phyloP scores from a whole-genome alignment of 1,140 invertebrate species.

The Ceratitis capitata region DNA sequence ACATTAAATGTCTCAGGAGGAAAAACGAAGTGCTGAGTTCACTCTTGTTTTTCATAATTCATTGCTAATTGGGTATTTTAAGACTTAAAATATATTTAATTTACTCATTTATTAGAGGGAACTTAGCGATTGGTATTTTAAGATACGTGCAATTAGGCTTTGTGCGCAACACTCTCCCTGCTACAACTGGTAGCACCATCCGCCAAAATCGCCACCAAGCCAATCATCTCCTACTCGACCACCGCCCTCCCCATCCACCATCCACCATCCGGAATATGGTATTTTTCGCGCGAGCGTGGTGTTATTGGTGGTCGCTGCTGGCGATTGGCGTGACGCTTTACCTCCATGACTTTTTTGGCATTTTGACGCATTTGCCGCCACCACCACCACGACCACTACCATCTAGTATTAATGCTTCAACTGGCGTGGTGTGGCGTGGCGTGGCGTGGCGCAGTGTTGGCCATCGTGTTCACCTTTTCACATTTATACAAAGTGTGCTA shows the following conservation, averaged over 20 bases:
- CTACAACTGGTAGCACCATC: not conserved
- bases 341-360: conserved; percentile 18
- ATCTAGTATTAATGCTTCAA: not conserved
- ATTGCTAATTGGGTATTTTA: conserved; percentile 11
- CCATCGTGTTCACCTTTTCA: conserved; percentile 23
- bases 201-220: too few species aligned
- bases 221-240: not conserved
- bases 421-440: not conserved
- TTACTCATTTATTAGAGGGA: not conserved
- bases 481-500: conserved; percentile 29
- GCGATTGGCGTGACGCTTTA: conserved; percentile 28
- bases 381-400: too few species aligned
- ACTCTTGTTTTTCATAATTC: too few species aligned
- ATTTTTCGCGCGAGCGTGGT: not conserved
- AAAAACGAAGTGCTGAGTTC: too few species aligned
- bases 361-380: not conserved
- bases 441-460: not conserved
- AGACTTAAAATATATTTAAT: not conserved
- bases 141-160: conserved; percentile 23
- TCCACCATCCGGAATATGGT: not conserved
- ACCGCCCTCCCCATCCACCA: not conserved
- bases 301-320: conserved; percentile 17
- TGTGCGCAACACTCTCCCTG: conserved; percentile 7
- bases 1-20: too few species aligned
- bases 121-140: not conserved